Conservation (phyloP, 1,140 invertebrate genomes). For the Drosophila prosaltans region DNA sequence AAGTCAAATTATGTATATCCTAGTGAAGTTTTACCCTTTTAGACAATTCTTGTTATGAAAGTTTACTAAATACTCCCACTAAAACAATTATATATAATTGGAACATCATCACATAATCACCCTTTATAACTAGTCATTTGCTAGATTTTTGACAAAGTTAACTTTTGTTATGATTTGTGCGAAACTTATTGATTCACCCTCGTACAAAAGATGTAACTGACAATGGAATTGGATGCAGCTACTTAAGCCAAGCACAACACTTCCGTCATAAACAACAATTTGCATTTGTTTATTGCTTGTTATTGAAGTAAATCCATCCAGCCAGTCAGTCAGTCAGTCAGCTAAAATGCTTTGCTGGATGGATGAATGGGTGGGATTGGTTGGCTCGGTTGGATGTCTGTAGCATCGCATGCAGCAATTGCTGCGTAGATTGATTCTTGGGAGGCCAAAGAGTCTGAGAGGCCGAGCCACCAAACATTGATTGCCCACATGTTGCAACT, state of each 20-base stretch:
- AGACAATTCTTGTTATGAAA: too few relatives aligned
- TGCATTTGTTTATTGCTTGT: constrained; percentile 65
- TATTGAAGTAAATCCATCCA: neutral
- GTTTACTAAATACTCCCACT: too few relatives aligned
- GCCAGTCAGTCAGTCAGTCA: neutral
- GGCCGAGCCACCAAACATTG: constrained; percentile 18
- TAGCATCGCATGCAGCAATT: constrained; percentile 24
- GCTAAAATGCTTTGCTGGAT: neutral
- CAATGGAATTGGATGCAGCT: constrained; percentile 52
- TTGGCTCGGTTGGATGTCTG: constrained; percentile 10
- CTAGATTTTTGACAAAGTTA: too few relatives aligned
- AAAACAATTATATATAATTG: too few relatives aligned
- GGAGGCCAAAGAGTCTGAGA: neutral
- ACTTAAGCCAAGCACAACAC: constrained; percentile 52
- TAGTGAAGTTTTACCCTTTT: too few relatives aligned
- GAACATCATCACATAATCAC: too few relatives aligned
- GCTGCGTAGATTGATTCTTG: constrained; percentile 48
- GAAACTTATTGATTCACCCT: neutral
- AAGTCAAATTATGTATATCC: too few relatives aligned
- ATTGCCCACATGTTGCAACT: constrained; percentile 72
- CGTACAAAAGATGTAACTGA: neutral
- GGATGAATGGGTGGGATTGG: constrained; percentile 3
- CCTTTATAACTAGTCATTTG: too few relatives aligned
- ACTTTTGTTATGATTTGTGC: neutral
- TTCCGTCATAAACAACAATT: constrained; percentile 68